Evolutionary conservation across 2,888 invertebrate species (phyloP), one percentile per base, ranked within the genome.

Genomic region (Athalia rosae): DNA sequence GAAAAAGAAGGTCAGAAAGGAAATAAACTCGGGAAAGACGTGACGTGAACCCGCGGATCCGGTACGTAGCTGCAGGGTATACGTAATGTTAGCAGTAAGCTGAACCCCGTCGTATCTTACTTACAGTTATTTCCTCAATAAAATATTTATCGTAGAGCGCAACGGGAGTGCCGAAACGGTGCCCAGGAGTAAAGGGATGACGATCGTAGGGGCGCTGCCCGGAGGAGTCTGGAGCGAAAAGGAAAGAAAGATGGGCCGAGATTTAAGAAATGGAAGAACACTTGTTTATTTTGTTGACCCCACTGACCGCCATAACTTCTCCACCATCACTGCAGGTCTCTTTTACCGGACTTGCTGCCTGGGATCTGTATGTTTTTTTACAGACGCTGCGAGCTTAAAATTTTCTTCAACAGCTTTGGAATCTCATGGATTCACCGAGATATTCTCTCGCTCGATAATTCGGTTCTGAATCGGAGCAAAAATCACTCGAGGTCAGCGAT

Each of bases 271-370:
- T 83, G 84, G 82, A 82, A 63, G 81, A 83, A 86, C 84, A 85
- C 83, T 79, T 81, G 81, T 84, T 84, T 85, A 86, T 87, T 87
- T 84, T 81, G 81, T 83, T 81, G 84, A 85, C 85, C 83, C 82
- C 74, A 50, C 74, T 61, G 74, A 74, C 74, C 74, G 74, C 61
- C 61, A 61, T 74, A 61, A 74, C 74, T 74, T 62, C 43, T 28
- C 15, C 58, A 45, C 58, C 56, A 71, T 71, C 58, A 28, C 28
- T 28, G 71, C 71, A 45, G 45, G 71, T 71, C 69, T 71, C 58
- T 56, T 28, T 11, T 41, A 45, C 50, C 13, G 50, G 53, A 67
- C 11, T 67, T 67, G 15, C 41, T 50, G 9, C 11, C 50, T 53
- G 4, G 9, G 9, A 48, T 48, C n/a, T 66, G 4, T 48, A 47